Conservation (phyloP, 2,888 invertebrate genomes). For the Ptilodon capucinus region DNA sequence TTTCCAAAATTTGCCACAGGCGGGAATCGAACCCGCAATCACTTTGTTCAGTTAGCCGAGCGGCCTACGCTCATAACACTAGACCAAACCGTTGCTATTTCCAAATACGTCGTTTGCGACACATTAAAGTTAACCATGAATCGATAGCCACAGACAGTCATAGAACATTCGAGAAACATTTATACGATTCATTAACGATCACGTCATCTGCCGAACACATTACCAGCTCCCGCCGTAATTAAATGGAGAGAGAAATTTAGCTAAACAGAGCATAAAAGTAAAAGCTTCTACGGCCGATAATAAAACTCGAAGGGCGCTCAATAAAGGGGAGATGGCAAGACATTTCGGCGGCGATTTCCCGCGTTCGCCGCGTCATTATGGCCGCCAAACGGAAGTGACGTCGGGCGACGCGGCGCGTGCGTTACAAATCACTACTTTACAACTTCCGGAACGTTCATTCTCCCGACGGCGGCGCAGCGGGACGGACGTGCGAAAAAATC, state of each 20-base stretch:
- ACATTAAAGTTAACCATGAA: background rate
- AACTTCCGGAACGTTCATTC: conserved; percentile 75
- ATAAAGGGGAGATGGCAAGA: conserved; percentile 46
- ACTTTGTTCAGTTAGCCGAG: too few species aligned
- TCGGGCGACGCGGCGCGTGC: conserved; percentile 80
- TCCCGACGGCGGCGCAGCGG: conserved; percentile 49
- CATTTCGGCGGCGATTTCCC: conserved; percentile 41
- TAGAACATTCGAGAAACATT: conserved; percentile 37
- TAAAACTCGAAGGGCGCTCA: conserved; percentile 52
- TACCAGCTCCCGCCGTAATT: conserved; percentile 62
- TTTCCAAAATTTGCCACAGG: too few species aligned
- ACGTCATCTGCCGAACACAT: conserved; percentile 67
- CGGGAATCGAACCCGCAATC: too few species aligned
- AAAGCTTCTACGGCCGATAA: conserved; percentile 54
- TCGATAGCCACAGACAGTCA: conserved; percentile 10
- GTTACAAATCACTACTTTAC: conserved; percentile 83
- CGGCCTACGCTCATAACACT: too few species aligned
- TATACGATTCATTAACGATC: conserved; percentile 52
- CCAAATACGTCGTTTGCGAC: too few species aligned
- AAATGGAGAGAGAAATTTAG: conserved; percentile 72
- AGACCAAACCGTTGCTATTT: too few species aligned
- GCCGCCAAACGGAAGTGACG: conserved; percentile 68
- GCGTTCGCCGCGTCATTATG: conserved; percentile 67
- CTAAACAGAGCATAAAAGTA: conserved; percentile 76
- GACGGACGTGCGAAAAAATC: conserved; percentile 63